Evolutionary conservation across 2,113 vertebrate genomes (phyloP), one percentile per base, ranked within the genome.

Genomic region (Megaleporinus macrocephalus): DNA sequence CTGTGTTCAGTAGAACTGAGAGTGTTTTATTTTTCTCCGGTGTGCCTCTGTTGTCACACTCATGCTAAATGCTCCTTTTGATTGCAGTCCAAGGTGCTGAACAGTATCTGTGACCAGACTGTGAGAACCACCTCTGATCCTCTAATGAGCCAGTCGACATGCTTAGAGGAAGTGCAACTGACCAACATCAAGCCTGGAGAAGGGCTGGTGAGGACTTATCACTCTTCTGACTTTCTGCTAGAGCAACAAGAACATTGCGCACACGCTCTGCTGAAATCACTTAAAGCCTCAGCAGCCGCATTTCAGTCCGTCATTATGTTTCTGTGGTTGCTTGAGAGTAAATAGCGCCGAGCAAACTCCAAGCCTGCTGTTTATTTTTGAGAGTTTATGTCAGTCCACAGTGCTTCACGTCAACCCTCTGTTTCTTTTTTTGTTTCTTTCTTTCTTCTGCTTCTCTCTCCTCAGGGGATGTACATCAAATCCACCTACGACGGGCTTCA

Each of bases 401-500:
- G 13, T 75, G 49, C 51, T 33, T 81, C 16, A 73, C 36, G 12
- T 41, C 70, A 73, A 20, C 41, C 29, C 14, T 78, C 62, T 63
- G 3, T 49, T 7, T 47, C 7, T 71, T 7, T 71, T 53, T 44
- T 7, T 30, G 3, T 53, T 16, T 70, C 11, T 70, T 7, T 33
- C 26, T 59, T 22, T 57, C 26, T 55, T 16, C 12, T 12, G 22
- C 29, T 5, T 76, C 73, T 86, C 22, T 59, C 36, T 27, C 55
- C 47, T 73, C 90, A 99, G 98, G 97, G 97, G 75, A 97, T 99
- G 94, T 99, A 99, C 92, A 99, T 99, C 90, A 99, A 98, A 87
- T 99, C 98, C 79, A 99, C 97, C 30, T 98, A 99, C 24, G 97
- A 99, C 53, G 98, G 98, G 27, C 92, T 98, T 49, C 98, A 99